phyloP scores from a whole-genome alignment of 2,888 invertebrate genomes.

The Oscheius sp. region DNA sequence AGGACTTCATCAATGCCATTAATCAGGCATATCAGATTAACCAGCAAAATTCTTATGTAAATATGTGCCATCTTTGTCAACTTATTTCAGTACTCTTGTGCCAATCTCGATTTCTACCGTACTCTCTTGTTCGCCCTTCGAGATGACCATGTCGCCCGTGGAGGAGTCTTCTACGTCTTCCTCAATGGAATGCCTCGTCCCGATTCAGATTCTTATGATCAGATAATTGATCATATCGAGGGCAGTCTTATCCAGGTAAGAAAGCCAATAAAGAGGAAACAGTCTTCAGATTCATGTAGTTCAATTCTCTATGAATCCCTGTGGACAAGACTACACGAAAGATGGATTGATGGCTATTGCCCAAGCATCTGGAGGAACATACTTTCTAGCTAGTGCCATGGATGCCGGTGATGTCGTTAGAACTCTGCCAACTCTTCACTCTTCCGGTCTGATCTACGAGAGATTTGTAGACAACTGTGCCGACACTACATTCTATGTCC shows the following conservation, averaged over 20 bases:
- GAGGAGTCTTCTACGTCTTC: conserved; percentile 52
- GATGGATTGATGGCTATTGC: conserved; percentile 41
- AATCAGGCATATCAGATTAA: conserved; percentile 9
- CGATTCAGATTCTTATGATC: conserved; percentile 36
- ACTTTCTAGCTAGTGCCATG: conserved; percentile 37
- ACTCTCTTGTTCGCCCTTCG: conserved; percentile 31
- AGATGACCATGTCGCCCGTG: conserved; percentile 28
- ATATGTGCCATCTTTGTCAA: not conserved
- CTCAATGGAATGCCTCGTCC: conserved; percentile 42
- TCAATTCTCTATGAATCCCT: conserved; percentile 48
- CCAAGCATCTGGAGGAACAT: conserved; percentile 47
- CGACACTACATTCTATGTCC: conserved; percentile 52
- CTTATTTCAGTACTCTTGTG: conserved; percentile 38
- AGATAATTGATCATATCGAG: conserved; percentile 44
- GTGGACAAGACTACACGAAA: conserved; percentile 43
- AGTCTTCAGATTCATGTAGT: conserved; percentile 43
- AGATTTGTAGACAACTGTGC: conserved; percentile 41
- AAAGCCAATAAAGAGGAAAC: not conserved
- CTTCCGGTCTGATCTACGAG: conserved; percentile 44
- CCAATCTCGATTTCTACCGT: conserved; percentile 38
- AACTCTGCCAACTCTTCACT: conserved; percentile 51
- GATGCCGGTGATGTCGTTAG: conserved; percentile 49
- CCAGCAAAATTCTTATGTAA: conserved; percentile 26
- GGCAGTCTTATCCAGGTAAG: conserved; percentile 38
- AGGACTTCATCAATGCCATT: conserved; percentile 24